These are phyloP conservation scores for Garrulus glandarius DNA, from an alignment of 2,797 vertebrate genomes.

Conservation along the genomic window DNA sequence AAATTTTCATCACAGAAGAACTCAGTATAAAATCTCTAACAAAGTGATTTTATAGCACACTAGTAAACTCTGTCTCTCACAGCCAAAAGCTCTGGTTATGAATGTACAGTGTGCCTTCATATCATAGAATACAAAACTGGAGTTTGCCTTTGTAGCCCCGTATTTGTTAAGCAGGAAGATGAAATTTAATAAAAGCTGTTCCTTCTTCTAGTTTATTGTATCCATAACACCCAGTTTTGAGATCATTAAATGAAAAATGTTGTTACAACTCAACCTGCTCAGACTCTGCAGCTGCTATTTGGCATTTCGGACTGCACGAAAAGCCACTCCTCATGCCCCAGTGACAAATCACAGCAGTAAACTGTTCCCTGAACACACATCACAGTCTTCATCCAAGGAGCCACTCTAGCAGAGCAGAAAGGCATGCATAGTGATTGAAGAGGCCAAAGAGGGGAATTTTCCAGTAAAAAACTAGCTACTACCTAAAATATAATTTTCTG, in stretches of 20 bases:
- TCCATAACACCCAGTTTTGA: neutral
- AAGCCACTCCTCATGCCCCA: neutral
- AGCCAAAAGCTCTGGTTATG: neutral
- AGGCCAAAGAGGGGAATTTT: neutral
- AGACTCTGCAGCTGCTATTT: fast-evolving
- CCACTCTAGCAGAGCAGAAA: neutral
- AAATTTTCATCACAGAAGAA: slow-evolving; percentile 6
- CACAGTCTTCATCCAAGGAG: neutral
- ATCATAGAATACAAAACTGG: neutral
- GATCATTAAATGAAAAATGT: neutral
- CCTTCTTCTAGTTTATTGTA: neutral
- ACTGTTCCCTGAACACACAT: neutral
- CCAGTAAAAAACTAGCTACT: neutral
- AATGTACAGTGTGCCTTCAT: neutral
- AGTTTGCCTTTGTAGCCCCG: neutral
- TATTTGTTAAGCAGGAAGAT: neutral
- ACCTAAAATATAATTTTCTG: neutral
- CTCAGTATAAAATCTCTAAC: slow-evolving; percentile 23
- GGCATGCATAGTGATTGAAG: neutral
- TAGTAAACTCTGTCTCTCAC: neutral
- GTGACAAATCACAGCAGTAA: neutral
- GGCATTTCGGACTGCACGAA: neutral
- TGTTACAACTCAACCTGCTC: neutral
- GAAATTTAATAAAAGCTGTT: neutral
- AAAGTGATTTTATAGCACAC: neutral